phyloP scores from a whole-genome alignment of 2,888 invertebrate species.

The Orthonevra nobilis region DNA sequence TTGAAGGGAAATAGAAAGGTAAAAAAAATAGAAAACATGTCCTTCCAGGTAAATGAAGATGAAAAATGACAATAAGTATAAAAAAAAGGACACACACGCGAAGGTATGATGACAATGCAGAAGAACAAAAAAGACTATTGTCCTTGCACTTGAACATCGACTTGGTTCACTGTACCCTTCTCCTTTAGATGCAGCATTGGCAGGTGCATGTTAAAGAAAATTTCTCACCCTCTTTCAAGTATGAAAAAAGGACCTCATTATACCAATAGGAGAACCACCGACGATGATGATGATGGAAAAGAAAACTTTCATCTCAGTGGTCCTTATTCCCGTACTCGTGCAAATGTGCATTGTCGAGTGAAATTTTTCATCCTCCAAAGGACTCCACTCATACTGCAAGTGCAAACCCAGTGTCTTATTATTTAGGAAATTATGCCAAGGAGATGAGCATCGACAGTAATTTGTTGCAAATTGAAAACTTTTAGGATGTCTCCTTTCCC shows the following conservation, averaged over 20 bases:
- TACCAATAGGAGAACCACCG: slow-evolving; percentile 19
- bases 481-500: neutral
- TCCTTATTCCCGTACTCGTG: neutral
- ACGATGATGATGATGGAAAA: slow-evolving; percentile 1
- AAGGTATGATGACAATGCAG: neutral
- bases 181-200: neutral
- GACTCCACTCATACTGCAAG: neutral
- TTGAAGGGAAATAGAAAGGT: slow-evolving; percentile 6
- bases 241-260: slow-evolving; percentile 23
- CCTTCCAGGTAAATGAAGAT: slow-evolving; percentile 58
- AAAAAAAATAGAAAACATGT: slow-evolving; percentile 33
- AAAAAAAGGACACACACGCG: slow-evolving; percentile 14
- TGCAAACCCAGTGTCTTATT: no score
- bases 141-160: slow-evolving; percentile 65
- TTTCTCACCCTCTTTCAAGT: slow-evolving; percentile 17
- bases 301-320: slow-evolving; percentile 30
- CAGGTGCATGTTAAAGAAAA: slow-evolving; percentile 35
- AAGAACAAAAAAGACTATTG: slow-evolving; percentile 29
- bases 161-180: slow-evolving; percentile 32
- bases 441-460: slow-evolving; percentile 24
- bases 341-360: slow-evolving; percentile 24
- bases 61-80: slow-evolving; percentile 60
- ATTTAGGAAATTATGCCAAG: slow-evolving; percentile 33
- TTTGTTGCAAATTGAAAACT: slow-evolving; percentile 44
- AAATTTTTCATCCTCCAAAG: slow-evolving; percentile 18